phyloP scores from a whole-genome alignment of 2,888 invertebrate species.

The Pandemis cinnamomeana region DNA sequence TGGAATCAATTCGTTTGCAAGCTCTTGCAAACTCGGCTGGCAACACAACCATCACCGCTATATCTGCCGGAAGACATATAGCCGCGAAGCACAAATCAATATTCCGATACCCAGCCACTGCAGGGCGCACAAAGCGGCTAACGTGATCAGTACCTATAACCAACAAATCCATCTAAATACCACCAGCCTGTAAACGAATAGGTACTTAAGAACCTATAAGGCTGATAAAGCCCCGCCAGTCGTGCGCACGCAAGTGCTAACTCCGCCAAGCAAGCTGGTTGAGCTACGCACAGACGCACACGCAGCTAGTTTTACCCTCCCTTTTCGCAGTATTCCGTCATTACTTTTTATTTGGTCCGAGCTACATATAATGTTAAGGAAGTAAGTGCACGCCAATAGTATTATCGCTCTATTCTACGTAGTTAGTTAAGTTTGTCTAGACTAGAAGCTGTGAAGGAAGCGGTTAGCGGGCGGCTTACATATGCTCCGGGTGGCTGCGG shows the following conservation, averaged over 20 bases:
- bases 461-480: slow-evolving; percentile 87
- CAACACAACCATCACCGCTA: slow-evolving; percentile 25
- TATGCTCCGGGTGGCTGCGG: slow-evolving; percentile 98
- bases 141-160: slow-evolving; percentile 54
- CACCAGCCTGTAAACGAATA: slow-evolving; percentile 77
- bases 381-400: slow-evolving; percentile 32
- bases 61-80: slow-evolving; percentile 9
- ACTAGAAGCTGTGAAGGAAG: slow-evolving; percentile 57
- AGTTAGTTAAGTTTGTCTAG: slow-evolving; percentile 17
- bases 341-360: too few species aligned
- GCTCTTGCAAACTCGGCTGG: background rate
- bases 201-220: slow-evolving; percentile 34
- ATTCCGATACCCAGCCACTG: slow-evolving; percentile 4
- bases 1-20: background rate
- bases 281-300: too few species aligned
- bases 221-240: too few species aligned
- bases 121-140: slow-evolving; percentile 50
- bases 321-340: too few species aligned
- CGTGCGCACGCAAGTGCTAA: too few species aligned
- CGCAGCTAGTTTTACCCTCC: too few species aligned
- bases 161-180: slow-evolving; percentile 61
- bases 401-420: slow-evolving; percentile 34
- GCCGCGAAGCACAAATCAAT: slow-evolving; percentile 20
- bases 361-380: slow-evolving; percentile 63
- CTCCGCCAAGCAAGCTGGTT: too few species aligned